Conservation (phyloP, 2,888 invertebrate species). For the Erannis defoliaria region DNA sequence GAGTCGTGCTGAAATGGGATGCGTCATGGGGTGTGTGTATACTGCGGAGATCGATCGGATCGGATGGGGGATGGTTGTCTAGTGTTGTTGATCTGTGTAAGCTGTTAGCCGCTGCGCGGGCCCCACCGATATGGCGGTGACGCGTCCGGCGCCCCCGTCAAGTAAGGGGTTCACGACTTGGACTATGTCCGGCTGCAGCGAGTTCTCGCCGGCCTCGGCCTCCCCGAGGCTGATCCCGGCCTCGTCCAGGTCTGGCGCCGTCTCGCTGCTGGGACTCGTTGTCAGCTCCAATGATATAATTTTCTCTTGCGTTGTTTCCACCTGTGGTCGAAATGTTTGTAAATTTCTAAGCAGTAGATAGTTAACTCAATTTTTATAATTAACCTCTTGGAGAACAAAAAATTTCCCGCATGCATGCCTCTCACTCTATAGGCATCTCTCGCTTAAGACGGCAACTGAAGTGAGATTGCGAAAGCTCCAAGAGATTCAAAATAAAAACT, state of each 20-base stretch:
- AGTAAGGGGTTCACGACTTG: constrained; percentile 83
- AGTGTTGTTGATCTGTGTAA: constrained; percentile 68
- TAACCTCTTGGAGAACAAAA: not conserved
- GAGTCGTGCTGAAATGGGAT: constrained; percentile 42
- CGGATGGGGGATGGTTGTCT: constrained; percentile 35
- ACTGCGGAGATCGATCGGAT: constrained; percentile 50
- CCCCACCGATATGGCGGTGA: constrained; percentile 81
- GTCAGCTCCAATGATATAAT: constrained; percentile 95
- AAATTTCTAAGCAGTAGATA: not conserved
- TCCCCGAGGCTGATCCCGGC: constrained; percentile 70
- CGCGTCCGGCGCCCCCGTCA: constrained; percentile 79
- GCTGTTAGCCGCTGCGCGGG: constrained; percentile 75
- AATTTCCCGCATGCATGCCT: too few relatives aligned
- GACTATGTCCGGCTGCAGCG: constrained; percentile 85
- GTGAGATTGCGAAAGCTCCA: too few relatives aligned
- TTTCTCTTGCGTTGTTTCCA: constrained; percentile 96
- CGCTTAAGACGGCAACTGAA: too few relatives aligned
- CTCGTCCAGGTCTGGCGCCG: constrained; percentile 79
- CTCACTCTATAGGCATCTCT: too few relatives aligned
- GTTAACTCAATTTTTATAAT: not conserved
- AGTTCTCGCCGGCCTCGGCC: constrained; percentile 78
- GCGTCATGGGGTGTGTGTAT: constrained; percentile 57
- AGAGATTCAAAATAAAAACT: too few relatives aligned
- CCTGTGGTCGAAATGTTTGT: constrained; percentile 78
- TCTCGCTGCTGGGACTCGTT: constrained; percentile 88